Percentiles rank a stretch among this genome's conserved stretches.
Evolutionary conservation across 35 echinoderm and acorn worm genomes (phyloP).

Genomic region (Heliocidaris tuberculata): DNA sequence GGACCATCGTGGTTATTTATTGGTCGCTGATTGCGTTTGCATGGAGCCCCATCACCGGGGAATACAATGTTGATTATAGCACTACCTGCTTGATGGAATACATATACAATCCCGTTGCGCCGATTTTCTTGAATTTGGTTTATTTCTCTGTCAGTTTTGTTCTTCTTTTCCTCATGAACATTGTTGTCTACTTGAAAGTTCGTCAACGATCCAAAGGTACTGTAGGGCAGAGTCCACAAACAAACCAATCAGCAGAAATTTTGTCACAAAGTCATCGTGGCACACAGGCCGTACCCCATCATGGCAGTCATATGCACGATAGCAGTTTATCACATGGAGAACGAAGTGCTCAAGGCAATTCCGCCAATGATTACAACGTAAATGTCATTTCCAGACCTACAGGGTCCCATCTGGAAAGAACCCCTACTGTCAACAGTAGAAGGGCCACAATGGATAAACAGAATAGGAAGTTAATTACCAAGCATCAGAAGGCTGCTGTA

Average conservation of each 20-base stretch:
- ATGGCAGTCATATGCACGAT: background rate
- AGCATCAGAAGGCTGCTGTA: constrained; percentile 6
- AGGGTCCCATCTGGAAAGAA: background rate
- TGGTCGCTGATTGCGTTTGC: background rate
- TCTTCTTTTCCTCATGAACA: background rate
- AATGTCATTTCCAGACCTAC: background rate
- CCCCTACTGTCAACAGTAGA: background rate
- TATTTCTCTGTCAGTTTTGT: background rate
- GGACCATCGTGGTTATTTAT: background rate
- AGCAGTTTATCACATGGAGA: background rate
- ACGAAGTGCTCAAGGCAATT: background rate
- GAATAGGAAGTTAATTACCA: background rate
- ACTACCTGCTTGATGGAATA: background rate
- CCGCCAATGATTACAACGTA: background rate
- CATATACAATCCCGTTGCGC: background rate
- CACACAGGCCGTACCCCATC: background rate
- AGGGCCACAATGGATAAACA: background rate
- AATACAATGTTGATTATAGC: background rate
- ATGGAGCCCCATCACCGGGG: background rate
- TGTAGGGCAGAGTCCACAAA: background rate
- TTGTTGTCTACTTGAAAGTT: background rate
- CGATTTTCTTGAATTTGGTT: background rate
- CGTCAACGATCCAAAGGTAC: background rate
- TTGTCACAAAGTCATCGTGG: background rate
- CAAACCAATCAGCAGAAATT: background rate